Evolutionary conservation across 2,113 vertebrate genomes (phyloP), one percentile per base, ranked within the genome.

Genomic region (Erythrocercus mccallii): DNA sequence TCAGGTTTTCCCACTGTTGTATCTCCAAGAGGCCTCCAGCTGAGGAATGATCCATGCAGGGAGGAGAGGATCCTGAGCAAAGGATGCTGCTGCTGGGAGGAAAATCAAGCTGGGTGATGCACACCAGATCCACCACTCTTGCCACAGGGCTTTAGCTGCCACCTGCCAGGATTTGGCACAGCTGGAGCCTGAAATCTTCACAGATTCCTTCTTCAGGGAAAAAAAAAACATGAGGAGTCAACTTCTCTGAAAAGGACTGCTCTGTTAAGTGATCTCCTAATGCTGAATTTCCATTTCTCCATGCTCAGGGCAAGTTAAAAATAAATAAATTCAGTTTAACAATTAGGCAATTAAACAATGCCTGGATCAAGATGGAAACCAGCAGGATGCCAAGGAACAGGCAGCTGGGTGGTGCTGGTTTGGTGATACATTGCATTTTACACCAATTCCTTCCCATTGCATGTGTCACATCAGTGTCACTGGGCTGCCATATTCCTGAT

Each of bases 271-370:
- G 30, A 72, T 85, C 78, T 79, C 60, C 74, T 60, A 12, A n/a
- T 13, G 53, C n/a, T 85, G 44, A 51, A 69, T 76, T 87, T 80
- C 65, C 85, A 53, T 89, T 79, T 91, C 45, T 33, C n/a, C 57
- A 4, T n/a, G 81, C 70, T 91, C 24, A 30, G 0, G 0, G 73
- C 44, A 76, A 79, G 84, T 40, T 74, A 78, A 80, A 94, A 86
- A 70, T 27, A 91, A 94, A 89, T 78, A 79, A 78, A 81, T 81
- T 24, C 76, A 86, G 28, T 79, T 7, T 31, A 93, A 85, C 53
- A 56, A 82, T 87, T 40, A 81, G 81, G 65, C 73, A 69, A 69
- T 83, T 76, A 79, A 96, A 74, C 69, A 84, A 64, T 76, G 37
- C 61, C 78, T 33, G 13, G 81, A 72, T 79, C 57, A 68, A 64